Evolutionary conservation across 2,113 vertebrate genomes (phyloP).

Genomic region (Neodontobutis hainanensis): DNA sequence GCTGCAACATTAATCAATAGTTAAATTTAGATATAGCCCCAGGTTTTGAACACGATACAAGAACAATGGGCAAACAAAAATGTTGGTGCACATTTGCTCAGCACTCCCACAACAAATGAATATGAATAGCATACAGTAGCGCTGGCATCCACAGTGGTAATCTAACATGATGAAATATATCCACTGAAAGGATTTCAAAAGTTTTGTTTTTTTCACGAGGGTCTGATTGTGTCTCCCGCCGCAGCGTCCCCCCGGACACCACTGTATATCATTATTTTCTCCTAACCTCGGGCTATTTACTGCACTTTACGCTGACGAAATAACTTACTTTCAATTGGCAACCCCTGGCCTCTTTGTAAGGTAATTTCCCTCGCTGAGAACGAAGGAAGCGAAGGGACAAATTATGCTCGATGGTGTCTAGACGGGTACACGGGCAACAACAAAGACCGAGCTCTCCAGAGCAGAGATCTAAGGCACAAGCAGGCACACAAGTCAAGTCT

Average conservation of each 20-base stretch:
- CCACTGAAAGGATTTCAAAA: conserved; percentile 65
- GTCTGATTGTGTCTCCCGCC: conserved; percentile 63
- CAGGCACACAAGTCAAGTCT: conserved; percentile 49
- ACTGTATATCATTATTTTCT: conserved; percentile 69
- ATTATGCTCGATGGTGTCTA: conserved; percentile 64
- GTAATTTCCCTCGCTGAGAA: conserved; percentile 69
- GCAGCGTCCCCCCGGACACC: conserved; percentile 57
- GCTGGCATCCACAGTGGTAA: conserved; percentile 50
- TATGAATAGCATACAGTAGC: conserved; percentile 50
- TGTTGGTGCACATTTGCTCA: conserved; percentile 24
- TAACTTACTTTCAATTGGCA: conserved; percentile 71
- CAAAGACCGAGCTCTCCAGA: conserved; percentile 62
- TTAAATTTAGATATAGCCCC: conserved; percentile 42
- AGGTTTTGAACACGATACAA: conserved; percentile 34
- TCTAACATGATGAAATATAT: conserved; percentile 69
- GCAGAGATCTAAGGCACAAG: conserved; percentile 56
- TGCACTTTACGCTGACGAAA: conserved; percentile 71
- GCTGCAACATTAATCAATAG: conserved; percentile 4
- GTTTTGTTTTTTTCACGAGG: conserved; percentile 49
- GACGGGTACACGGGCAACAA: conserved; percentile 64
- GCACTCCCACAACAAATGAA: conserved; percentile 37
- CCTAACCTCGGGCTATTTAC: conserved; percentile 73
- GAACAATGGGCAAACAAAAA: conserved; percentile 27
- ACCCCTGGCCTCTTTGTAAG: conserved; percentile 66
- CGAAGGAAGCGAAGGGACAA: conserved; percentile 67